Evolutionary conservation across 2,113 vertebrate genomes (phyloP).

Genomic region (Gallinago media): DNA sequence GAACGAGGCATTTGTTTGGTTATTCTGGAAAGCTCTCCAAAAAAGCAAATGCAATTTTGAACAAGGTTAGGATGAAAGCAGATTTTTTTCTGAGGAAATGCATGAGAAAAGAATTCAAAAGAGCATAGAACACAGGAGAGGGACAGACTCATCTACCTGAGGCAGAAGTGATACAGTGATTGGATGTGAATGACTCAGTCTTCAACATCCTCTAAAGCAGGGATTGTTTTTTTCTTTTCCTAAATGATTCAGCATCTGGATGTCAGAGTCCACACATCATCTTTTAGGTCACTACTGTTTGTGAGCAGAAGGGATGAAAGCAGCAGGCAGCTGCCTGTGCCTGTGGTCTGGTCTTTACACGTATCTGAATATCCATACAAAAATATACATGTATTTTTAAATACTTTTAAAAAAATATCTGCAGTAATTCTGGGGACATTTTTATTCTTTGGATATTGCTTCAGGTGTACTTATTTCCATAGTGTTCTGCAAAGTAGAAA

Average conservation of each 20-base stretch:
- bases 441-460: not conserved
- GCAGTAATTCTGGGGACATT: not conserved
- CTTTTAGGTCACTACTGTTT: not conserved
- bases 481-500: not conserved
- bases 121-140: not conserved
- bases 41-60: not conserved
- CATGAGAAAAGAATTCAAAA: not conserved
- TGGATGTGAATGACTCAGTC: not conserved
- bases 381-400: not conserved
- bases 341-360: not conserved
- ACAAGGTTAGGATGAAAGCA: not conserved
- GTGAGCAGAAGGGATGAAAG: not conserved
- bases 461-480: not conserved
- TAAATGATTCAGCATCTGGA: not conserved
- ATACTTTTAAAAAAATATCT: not conserved
- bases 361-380: not conserved
- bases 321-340: not conserved
- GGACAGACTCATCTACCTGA: not conserved
- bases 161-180: accelerated
- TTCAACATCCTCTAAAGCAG: not conserved
- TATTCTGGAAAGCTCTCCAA: not conserved
- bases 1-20: not conserved
- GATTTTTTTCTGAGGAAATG: not conserved
- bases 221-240: not conserved
- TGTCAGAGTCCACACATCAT: not conserved